Percentiles rank a stretch among this genome's conserved stretches.
Evolutionary conservation across 2,113 vertebrate genomes (phyloP).

Genomic region (Actenoides hombroni): DNA sequence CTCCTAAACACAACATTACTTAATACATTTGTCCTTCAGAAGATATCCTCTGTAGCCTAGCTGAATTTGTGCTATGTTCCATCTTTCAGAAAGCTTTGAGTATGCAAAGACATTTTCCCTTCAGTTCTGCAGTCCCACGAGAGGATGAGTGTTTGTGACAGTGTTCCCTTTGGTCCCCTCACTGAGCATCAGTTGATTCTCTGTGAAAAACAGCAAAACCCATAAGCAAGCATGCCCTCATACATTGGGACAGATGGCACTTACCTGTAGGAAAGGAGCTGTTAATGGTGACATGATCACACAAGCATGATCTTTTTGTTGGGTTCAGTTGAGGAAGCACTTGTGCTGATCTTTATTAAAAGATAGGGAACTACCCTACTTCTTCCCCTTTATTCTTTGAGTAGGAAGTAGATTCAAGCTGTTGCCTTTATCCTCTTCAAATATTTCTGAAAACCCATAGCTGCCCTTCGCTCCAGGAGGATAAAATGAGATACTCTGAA

Average conservation of each 20-base stretch:
- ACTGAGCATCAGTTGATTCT: neutral
- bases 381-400: too few species aligned
- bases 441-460: neutral
- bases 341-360: neutral
- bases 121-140: neutral
- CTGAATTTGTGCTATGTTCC: neutral
- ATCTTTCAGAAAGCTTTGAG: neutral
- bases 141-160: neutral
- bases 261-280: neutral
- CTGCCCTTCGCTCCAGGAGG: rapidly evolving
- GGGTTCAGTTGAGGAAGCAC: rapidly evolving
- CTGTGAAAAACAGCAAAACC: neutral
- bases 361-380: neutral
- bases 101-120: neutral
- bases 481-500: neutral
- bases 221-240: rapidly evolving
- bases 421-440: neutral
- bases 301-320: neutral
- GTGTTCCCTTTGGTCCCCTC: too few species aligned
- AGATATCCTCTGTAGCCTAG: neutral
- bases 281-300: neutral
- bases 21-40: neutral
- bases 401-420: neutral
- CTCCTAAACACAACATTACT: neutral
- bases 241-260: neutral